Evolutionary conservation across 2,113 vertebrate species (phyloP), one percentile per base, ranked within the genome.

Genomic region (Megalops atlanticus): DNA sequence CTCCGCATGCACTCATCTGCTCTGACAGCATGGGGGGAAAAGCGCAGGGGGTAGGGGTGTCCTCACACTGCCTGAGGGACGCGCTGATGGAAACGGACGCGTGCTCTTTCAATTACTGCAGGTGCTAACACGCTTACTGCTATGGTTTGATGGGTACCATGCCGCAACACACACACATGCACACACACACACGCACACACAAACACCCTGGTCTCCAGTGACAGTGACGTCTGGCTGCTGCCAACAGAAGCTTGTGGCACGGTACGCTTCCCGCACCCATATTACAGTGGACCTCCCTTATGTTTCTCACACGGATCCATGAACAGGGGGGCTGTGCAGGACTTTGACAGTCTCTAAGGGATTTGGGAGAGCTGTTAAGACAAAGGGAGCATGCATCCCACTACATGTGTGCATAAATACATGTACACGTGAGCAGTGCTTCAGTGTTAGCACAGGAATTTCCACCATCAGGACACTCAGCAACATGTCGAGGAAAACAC

Each of bases 201-300:
- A 52, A 1, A 58, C 52, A 58, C 52, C n/a, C n/a, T n/a, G n/a
- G n/a, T n/a, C n/a, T n/a, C n/a, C n/a, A n/a, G n/a, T n/a, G n/a
- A n/a, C n/a, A n/a, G n/a, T n/a, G n/a, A n/a, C n/a, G n/a, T n/a
- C n/a, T n/a, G n/a, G n/a, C n/a, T n/a, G n/a, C 16, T 18, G 72
- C 71, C 79, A 39, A 64, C 35, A 31, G 69, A 45, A 11, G 3
- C n/a, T n/a, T 40, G 31, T 36, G 40, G 74, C 76, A 70, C n/a
- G 75, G 58, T 74, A 82, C 77, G 21, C 64, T 49, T 80, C 78
- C 84, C 84, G 38, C 47, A 81, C 43, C 33, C 79, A 80, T 74
- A n/a, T n/a, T n/a, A n/a, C n/a, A n/a, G n/a, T n/a, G n/a, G n/a
- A n/a, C n/a, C n/a, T n/a, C n/a, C n/a, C n/a, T n/a, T n/a, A n/a